These are phyloP conservation scores for Penaeus monodon DNA, from an alignment of 2,888 invertebrate genomes.

Conservation along the genomic window DNA sequence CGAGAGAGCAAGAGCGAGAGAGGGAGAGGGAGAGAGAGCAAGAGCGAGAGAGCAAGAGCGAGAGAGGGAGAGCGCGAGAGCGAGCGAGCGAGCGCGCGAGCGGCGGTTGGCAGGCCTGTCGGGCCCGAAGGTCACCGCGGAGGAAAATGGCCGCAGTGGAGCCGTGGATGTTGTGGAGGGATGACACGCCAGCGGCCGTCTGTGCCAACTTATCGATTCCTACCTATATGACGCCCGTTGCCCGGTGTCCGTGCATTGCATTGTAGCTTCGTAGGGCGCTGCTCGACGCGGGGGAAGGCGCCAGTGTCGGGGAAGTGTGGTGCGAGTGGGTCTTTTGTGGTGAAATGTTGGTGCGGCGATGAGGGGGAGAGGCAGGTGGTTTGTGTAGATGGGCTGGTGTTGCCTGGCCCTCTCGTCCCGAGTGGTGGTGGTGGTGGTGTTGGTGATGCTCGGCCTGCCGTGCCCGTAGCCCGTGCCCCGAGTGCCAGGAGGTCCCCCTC, in stretches of 20 bases:
- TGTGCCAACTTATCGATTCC: conserved; percentile 20
- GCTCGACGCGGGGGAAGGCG: background rate
- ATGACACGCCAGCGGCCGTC: conserved; percentile 4
- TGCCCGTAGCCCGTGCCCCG: too few relatives aligned
- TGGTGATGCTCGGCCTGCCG: background rate
- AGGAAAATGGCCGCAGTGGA: conserved; percentile 38
- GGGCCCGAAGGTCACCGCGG: conserved; percentile 20
- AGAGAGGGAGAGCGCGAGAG: background rate
- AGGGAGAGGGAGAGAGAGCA: too few relatives aligned
- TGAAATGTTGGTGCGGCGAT: conserved; percentile 10
- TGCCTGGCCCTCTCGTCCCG: conserved; percentile 10
- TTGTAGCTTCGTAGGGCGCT: background rate
- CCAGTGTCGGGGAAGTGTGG: background rate
- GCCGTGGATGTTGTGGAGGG: conserved; percentile 24
- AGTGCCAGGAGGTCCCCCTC: too few relatives aligned
- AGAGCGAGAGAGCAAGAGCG: too few relatives aligned
- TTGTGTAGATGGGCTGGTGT: conserved; percentile 29
- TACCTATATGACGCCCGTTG: conserved; percentile 24
- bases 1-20: too few relatives aligned
- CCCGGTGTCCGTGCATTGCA: background rate
- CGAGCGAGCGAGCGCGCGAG: background rate
- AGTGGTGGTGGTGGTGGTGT: background rate
- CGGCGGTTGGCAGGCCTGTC: conserved; percentile 24
- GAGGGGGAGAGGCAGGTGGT: conserved; percentile 43
- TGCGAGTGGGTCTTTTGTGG: conserved; percentile 4